Evolutionary conservation across 53 echinoderm and acorn worm genomes (phyloP).

Genomic region (Antedon mediterranea): DNA sequence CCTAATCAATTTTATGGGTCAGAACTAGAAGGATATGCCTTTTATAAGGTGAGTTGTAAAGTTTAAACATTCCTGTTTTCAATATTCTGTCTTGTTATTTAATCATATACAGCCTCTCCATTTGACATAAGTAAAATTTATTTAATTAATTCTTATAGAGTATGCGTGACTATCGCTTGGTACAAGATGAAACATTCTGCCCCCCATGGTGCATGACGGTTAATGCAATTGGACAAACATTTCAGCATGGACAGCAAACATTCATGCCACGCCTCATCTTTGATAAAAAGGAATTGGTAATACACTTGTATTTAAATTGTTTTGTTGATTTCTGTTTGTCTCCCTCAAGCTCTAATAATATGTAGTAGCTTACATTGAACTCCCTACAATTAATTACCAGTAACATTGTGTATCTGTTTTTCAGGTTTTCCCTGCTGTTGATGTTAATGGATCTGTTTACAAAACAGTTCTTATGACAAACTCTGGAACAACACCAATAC

Average conservation of each 20-base stretch:
- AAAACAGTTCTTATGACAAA: slow-evolving; percentile 74
- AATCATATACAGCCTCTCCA: too few species aligned
- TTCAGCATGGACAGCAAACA: slow-evolving; percentile 81
- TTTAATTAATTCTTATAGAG: slow-evolving; percentile 37
- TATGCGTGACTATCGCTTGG: slow-evolving; percentile 88
- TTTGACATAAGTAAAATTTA: too few species aligned
- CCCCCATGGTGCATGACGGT: slow-evolving; percentile 98
- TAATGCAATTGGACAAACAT: slow-evolving; percentile 72
- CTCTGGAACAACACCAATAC: slow-evolving; percentile 78
- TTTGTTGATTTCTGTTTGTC: not conserved
- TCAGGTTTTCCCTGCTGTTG: slow-evolving; percentile 88
- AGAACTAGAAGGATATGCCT: slow-evolving; percentile 93
- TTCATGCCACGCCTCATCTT: slow-evolving; percentile 67
- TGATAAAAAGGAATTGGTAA: slow-evolving; percentile 70
- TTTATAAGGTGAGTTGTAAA: slow-evolving; percentile 61
- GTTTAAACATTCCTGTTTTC: too few species aligned
- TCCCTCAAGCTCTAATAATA: not conserved
- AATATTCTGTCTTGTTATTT: too few species aligned
- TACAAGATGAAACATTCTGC: slow-evolving; percentile 91
- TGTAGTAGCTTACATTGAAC: too few species aligned
- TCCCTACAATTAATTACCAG: too few species aligned
- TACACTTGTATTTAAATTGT: not conserved
- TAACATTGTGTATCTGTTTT: not conserved
- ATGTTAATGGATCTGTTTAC: slow-evolving; percentile 63
- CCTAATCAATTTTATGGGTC: slow-evolving; percentile 91